Conservation (phyloP, 2,113 vertebrate species). For the Dicrurus megarhynchus region DNA sequence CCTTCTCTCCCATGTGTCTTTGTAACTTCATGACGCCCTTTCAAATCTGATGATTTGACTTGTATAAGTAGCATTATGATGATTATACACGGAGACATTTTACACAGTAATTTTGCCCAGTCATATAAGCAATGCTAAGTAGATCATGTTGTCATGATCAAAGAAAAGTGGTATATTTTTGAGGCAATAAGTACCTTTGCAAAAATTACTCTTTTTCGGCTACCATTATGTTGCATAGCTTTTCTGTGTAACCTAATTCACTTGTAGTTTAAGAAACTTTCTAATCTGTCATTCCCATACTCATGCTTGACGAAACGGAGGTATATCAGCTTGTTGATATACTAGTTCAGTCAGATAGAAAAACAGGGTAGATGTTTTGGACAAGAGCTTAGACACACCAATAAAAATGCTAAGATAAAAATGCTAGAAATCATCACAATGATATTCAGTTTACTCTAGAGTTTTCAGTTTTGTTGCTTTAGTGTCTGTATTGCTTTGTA, state of each 20-base stretch:
- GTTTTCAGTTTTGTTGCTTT: not conserved
- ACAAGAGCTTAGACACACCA: not conserved
- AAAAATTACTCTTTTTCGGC: not conserved
- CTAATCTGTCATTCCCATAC: not conserved
- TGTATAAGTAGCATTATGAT: not conserved
- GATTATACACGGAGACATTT: not conserved
- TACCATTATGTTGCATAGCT: not conserved
- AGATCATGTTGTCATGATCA: not conserved
- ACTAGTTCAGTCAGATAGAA: not conserved
- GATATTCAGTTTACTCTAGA: not conserved
- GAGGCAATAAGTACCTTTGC: not conserved
- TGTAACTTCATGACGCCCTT: not conserved
- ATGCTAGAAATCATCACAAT: not conserved
- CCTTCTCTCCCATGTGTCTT: not conserved
- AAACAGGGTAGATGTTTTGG: not conserved
- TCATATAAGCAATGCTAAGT: not conserved
- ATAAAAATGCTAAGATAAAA: not conserved
- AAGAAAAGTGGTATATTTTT: not conserved
- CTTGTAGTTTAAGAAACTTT: not conserved
- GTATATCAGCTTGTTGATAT: not conserved
- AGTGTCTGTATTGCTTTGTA: not conserved
- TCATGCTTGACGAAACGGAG: not conserved
- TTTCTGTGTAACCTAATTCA: not conserved
- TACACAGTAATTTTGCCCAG: not conserved
- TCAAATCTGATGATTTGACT: not conserved